phyloP scores from a whole-genome alignment of 1,140 invertebrate species.

The Trichonephila inaurata region DNA sequence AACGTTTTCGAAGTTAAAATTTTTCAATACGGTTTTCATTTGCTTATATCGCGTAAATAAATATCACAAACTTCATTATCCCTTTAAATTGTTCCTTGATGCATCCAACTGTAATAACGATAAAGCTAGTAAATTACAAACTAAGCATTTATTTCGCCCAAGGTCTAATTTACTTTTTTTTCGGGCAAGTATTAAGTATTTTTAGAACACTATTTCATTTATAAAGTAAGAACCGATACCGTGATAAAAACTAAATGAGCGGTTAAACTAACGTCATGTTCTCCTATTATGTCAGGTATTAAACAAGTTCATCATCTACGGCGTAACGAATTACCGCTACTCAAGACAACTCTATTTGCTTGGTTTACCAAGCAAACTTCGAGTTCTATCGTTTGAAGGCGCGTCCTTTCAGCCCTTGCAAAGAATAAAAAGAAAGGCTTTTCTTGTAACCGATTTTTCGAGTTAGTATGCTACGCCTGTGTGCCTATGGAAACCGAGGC shows the following conservation, averaged over 20 bases:
- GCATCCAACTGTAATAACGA: not conserved
- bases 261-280: not conserved
- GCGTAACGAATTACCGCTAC: slow-evolving; percentile 55
- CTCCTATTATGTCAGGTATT: slow-evolving; percentile 21
- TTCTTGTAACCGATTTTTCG: slow-evolving; percentile 27
- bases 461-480: slow-evolving; percentile 22
- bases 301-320: slow-evolving; percentile 31
- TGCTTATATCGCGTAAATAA: no score
- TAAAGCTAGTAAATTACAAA: not conserved
- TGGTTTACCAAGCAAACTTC: slow-evolving; percentile 53
- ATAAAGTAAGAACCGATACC: not conserved
- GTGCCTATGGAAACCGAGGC: not conserved
- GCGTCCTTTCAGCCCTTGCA: slow-evolving; percentile 33
- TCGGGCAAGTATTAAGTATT: not conserved
- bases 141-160: not conserved
- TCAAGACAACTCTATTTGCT: not conserved
- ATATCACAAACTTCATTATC: not conserved
- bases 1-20: no score
- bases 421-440: not conserved
- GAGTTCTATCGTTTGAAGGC: not conserved
- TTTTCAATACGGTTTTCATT: no score
- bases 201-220: not conserved
- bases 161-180: not conserved
- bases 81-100: not conserved
- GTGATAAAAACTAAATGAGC: not conserved